Percentiles rank a stretch among this genome's conserved stretches.
Evolutionary conservation across 1,140 invertebrate species (phyloP).

Genomic region (Condylostylus longicornis): DNA sequence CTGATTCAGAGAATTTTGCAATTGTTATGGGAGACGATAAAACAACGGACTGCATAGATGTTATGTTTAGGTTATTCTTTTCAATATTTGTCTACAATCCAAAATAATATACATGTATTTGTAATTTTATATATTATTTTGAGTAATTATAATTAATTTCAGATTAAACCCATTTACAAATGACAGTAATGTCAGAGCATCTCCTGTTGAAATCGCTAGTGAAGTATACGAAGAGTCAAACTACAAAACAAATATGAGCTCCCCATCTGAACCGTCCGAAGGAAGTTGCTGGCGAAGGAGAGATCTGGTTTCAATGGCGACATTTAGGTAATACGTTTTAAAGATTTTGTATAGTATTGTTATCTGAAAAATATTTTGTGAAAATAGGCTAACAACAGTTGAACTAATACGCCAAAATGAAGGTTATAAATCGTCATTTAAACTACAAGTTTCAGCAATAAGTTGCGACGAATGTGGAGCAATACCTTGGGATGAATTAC

Average conservation of each 20-base stretch:
- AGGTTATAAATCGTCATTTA: slow-evolving; percentile 55
- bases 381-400: slow-evolving; percentile 51
- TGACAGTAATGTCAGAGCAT: slow-evolving; percentile 33
- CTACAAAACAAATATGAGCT: slow-evolving; percentile 42
- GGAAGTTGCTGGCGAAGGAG: slow-evolving; percentile 61
- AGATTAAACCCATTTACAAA: slow-evolving; percentile 29
- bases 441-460: slow-evolving; percentile 62
- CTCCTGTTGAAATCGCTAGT: slow-evolving; percentile 59
- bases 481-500: slow-evolving; percentile 87
- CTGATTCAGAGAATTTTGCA: slow-evolving; percentile 63
- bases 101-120: not conserved
- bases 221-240: slow-evolving; percentile 67
- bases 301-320: slow-evolving; percentile 48
- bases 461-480: slow-evolving; percentile 65
- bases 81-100: too few relatives aligned
- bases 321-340: slow-evolving; percentile 20
- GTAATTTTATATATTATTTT: too few relatives aligned
- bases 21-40: slow-evolving; percentile 48
- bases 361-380: not conserved
- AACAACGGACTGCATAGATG: slow-evolving; percentile 45
- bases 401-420: slow-evolving; percentile 67
- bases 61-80: slow-evolving; percentile 40
- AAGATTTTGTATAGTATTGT: not conserved
- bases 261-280: slow-evolving; percentile 64
- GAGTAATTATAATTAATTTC: slow-evolving; percentile 4